phyloP scores from a whole-genome alignment of 2,797 vertebrate genomes.

The Sparus aurata region DNA sequence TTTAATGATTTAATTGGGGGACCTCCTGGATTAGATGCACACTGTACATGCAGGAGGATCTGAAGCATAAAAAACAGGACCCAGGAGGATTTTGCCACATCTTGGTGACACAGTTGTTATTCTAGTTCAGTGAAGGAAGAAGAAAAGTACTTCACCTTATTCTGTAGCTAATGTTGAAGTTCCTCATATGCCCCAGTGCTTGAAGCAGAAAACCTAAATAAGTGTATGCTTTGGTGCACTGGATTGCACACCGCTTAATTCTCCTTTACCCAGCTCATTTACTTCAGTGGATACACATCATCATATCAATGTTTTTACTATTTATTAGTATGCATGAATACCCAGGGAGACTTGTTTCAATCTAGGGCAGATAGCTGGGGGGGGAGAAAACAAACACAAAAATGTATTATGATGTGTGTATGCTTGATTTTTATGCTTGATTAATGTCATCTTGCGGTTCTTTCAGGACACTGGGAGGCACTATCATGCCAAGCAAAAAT shows the following conservation, averaged over 20 bases:
- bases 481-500: background rate
- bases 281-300: slow-evolving; percentile 28
- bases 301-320: slow-evolving; percentile 11
- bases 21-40: slow-evolving; percentile 26
- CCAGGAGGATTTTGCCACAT: slow-evolving; percentile 42
- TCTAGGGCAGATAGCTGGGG: slow-evolving; percentile 37
- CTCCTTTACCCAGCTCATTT: slow-evolving; percentile 21
- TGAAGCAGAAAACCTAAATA: slow-evolving; percentile 18
- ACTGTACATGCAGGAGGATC: background rate
- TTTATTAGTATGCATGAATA: slow-evolving; percentile 38
- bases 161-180: slow-evolving; percentile 14
- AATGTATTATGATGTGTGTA: background rate
- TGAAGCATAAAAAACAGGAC: slow-evolving; percentile 32
- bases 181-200: slow-evolving; percentile 7
- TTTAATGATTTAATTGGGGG: slow-evolving; percentile 45
- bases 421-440: slow-evolving; percentile 4
- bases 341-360: slow-evolving; percentile 45
- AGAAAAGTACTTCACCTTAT: background rate
- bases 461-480: slow-evolving; percentile 11
- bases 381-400: background rate
- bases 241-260: slow-evolving; percentile 14
- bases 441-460: slow-evolving; percentile 19
- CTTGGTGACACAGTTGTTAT: slow-evolving; percentile 20
- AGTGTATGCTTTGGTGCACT: background rate
- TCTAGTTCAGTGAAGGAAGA: slow-evolving; percentile 11